Evolutionary conservation across 2,888 invertebrate genomes (phyloP).

Genomic region (Epinotia demarniana): DNA sequence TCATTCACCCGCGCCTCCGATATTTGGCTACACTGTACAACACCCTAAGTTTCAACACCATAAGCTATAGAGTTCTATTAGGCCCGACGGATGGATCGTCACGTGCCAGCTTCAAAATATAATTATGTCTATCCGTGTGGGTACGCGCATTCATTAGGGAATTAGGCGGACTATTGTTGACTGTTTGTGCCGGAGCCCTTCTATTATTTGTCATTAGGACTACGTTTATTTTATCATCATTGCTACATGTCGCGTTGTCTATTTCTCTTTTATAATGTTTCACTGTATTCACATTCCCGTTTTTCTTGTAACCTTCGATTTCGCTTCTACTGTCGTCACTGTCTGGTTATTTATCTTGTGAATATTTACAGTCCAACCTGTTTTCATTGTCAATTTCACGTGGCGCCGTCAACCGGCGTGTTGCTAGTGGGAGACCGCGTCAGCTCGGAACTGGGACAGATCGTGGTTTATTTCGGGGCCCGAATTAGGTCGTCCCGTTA

Average conservation of each 20-base stretch:
- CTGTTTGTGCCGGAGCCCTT: conserved; percentile 18
- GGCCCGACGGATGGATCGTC: conserved; percentile 47
- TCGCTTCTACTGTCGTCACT: conserved; percentile 3
- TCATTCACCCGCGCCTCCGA: conserved; percentile 77
- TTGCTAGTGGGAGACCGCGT: conserved; percentile 52
- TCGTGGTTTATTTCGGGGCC: conserved; percentile 75
- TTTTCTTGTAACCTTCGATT: conserved; percentile 5
- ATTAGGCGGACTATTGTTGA: conserved; percentile 39
- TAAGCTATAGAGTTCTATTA: conserved; percentile 65
- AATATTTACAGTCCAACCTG: background rate
- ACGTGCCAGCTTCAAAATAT: conserved; percentile 51
- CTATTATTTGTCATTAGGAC: conserved; percentile 24
- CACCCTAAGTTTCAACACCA: conserved; percentile 60
- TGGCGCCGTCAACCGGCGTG: conserved; percentile 30
- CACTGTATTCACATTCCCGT: conserved; percentile 1
- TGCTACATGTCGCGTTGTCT: conserved; percentile 3
- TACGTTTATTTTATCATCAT: conserved; percentile 11
- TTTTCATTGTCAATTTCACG: conserved; percentile 42
- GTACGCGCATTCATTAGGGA: conserved; percentile 44
- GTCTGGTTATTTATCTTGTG: conserved; percentile 1
- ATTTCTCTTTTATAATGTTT: background rate
- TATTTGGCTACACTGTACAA: conserved; percentile 78
- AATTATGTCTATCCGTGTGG: conserved; percentile 40
- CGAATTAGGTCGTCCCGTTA: conserved; percentile 78
- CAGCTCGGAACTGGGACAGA: conserved; percentile 70